Percentiles rank a stretch among this genome's conserved stretches.
Conservation (phyloP, 2,113 vertebrate genomes). For the Axis porcinus region DNA sequence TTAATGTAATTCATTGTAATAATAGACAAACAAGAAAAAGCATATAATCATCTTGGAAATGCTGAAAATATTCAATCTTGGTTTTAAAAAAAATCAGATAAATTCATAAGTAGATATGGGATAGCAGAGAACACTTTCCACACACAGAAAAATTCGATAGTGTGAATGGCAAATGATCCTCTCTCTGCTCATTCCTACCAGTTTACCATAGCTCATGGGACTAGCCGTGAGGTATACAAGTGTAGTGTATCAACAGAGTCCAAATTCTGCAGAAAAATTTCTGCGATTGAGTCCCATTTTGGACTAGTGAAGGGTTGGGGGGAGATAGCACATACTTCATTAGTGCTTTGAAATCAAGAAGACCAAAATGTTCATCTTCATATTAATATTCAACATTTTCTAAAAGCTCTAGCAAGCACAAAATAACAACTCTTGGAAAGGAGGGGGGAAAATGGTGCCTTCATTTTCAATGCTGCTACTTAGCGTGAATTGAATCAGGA, state of each 20-base stretch:
- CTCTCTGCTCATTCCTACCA: neutral
- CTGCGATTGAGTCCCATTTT: neutral
- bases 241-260: neutral
- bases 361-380: neutral
- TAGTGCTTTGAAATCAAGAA: neutral
- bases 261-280: neutral
- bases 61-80: neutral
- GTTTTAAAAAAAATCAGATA: neutral
- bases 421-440: neutral
- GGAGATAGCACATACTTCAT: neutral
- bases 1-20: neutral
- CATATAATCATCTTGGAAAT: neutral
- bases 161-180: neutral
- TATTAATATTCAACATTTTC: neutral
- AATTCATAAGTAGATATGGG: neutral
- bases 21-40: neutral
- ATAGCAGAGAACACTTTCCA: neutral
- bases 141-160: neutral
- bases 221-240: neutral
- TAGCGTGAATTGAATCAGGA: neutral
- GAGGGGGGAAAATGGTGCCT: neutral
- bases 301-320: neutral
- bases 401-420: neutral
- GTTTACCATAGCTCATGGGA: neutral
- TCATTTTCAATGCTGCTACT: neutral